Conservation (phyloP, 2,113 vertebrate genomes). For the Pitta sordida region DNA sequence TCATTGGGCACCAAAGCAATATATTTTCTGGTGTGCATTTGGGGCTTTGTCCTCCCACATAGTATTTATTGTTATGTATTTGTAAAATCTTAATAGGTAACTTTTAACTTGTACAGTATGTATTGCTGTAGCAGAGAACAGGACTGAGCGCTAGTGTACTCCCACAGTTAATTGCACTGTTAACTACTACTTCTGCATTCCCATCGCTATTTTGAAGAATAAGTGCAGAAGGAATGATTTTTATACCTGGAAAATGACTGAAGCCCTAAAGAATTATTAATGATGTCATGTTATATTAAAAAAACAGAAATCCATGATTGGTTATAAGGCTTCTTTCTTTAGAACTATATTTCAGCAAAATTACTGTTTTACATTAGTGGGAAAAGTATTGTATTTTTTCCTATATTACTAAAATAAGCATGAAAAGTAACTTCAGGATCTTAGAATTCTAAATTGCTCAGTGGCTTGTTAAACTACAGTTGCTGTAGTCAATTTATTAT, state of each 20-base stretch:
- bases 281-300: not conserved
- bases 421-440: not conserved
- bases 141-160: not conserved
- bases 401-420: not conserved
- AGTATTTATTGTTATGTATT: not conserved
- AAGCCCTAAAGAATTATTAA: not conserved
- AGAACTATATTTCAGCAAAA: not conserved
- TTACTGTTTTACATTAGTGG: not conserved
- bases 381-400: not conserved
- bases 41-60: not conserved
- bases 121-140: not conserved
- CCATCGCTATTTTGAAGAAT: not conserved
- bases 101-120: not conserved
- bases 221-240: not conserved
- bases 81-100: not conserved
- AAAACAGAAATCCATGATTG: not conserved
- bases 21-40: not conserved
- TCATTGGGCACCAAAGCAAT: constrained; percentile 47
- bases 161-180: constrained; percentile 20
- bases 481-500: not conserved
- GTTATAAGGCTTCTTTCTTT: not conserved
- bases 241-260: not conserved
- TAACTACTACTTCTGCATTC: constrained; percentile 18
- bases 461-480: not conserved
- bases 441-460: not conserved